Evolutionary conservation across 2,797 vertebrate species (phyloP).

Genomic region (Urosaurus nigricauda): DNA sequence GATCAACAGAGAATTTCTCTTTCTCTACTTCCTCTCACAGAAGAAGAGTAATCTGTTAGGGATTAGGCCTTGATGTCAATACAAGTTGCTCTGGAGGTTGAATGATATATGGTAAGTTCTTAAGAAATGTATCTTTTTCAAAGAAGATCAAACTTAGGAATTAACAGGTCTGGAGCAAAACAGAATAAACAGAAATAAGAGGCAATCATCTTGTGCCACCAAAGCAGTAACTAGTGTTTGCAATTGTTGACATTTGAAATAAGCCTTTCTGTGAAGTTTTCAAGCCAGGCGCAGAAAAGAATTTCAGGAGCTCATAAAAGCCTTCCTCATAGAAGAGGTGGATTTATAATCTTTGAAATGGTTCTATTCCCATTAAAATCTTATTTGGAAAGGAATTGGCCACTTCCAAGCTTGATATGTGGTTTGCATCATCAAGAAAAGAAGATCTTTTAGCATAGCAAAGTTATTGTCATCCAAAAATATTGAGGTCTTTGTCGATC

Average conservation of each 20-base stretch:
- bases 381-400: too few species aligned
- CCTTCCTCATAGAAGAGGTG: not conserved
- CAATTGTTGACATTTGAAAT: not conserved
- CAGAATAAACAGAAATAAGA: not conserved
- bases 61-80: not conserved
- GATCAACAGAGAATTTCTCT: too few species aligned
- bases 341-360: not conserved
- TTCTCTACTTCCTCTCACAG: not conserved
- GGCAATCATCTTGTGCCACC: not conserved
- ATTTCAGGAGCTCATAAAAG: not conserved
- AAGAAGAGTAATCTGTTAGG: not conserved
- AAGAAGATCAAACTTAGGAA: not conserved
- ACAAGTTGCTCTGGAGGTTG: not conserved
- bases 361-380: not conserved
- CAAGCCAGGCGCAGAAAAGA: not conserved
- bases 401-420: too few species aligned
- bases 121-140: not conserved
- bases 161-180: not conserved
- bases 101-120: not conserved
- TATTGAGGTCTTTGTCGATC: too few species aligned
- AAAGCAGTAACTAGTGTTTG: not conserved
- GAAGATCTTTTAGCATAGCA: not conserved
- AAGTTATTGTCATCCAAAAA: not conserved
- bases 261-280: not conserved
- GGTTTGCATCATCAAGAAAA: not conserved